Conservation (phyloP, 2,888 invertebrate species). For the Epirrhoe tristata region DNA sequence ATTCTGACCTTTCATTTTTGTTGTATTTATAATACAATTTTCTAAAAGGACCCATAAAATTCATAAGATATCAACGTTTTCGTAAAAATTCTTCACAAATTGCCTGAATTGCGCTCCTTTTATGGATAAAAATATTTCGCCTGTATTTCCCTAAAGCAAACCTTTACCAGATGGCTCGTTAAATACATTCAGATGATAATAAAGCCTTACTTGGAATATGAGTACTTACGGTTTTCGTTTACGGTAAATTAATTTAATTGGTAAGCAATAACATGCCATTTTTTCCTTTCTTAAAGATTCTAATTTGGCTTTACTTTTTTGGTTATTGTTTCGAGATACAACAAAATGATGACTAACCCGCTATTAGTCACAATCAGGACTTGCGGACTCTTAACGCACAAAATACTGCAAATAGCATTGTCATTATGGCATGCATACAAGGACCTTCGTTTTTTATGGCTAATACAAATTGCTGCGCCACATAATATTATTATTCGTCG, state of each 20-base stretch:
- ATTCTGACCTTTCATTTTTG: constrained; percentile 1
- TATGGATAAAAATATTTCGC: constrained; percentile 10
- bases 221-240: constrained; percentile 2
- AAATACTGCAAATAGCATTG: too few relatives aligned
- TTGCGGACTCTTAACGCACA: too few relatives aligned
- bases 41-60: constrained; percentile 8
- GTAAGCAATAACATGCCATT: background rate
- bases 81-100: constrained; percentile 21
- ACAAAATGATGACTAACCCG: too few relatives aligned
- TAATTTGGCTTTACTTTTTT: too few relatives aligned
- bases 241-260: background rate
- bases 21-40: background rate
- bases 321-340: too few relatives aligned
- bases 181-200: constrained; percentile 12
- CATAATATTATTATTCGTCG: too few relatives aligned
- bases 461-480: too few relatives aligned
- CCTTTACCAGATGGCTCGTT: constrained; percentile 8
- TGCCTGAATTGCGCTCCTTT: constrained; percentile 12
- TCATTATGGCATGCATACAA: too few relatives aligned
- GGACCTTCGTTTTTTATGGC: too few relatives aligned
- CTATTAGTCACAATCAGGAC: too few relatives aligned
- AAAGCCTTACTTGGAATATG: constrained; percentile 9
- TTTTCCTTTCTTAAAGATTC: too few relatives aligned
- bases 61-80: constrained; percentile 5
- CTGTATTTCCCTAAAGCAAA: background rate